Percentiles rank a stretch among this genome's conserved stretches.
These are phyloP conservation scores for Uria aalge DNA, from an alignment of 2,113 vertebrate genomes.

Conservation along the genomic window DNA sequence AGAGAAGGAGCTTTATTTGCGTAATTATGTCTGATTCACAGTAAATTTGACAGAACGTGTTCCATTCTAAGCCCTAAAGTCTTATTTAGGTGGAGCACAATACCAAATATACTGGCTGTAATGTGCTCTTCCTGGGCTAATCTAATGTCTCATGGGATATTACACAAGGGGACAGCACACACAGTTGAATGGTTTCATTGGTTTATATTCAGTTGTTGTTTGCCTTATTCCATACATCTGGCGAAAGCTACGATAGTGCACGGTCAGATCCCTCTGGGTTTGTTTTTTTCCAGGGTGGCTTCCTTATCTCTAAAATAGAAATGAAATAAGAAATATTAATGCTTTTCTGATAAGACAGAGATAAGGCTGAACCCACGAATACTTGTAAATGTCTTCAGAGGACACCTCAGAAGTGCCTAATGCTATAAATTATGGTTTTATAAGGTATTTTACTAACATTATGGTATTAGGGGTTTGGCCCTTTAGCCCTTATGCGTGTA, in stretches of 20 bases:
- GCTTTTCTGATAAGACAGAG: not conserved
- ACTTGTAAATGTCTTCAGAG: not conserved
- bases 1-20: constrained; percentile 14
- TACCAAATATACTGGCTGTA: not conserved
- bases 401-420: not conserved
- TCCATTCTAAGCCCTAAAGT: not conserved
- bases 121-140: not conserved
- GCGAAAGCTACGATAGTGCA: not conserved
- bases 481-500: not conserved
- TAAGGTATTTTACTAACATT: not conserved
- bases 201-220: not conserved
- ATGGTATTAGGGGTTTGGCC: not conserved
- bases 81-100: not conserved
- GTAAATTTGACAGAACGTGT: constrained; percentile 15
- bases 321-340: not conserved
- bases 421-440: not conserved
- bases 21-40: constrained; percentile 16
- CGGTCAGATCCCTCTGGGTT: not conserved
- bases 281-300: not conserved
- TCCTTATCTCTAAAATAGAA: not conserved
- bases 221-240: not conserved
- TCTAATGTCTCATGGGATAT: not conserved
- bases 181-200: not conserved
- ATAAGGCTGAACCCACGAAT: not conserved
- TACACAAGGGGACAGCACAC: not conserved